Conservation (phyloP, 2,888 invertebrate genomes). For the Lithosia quadra region DNA sequence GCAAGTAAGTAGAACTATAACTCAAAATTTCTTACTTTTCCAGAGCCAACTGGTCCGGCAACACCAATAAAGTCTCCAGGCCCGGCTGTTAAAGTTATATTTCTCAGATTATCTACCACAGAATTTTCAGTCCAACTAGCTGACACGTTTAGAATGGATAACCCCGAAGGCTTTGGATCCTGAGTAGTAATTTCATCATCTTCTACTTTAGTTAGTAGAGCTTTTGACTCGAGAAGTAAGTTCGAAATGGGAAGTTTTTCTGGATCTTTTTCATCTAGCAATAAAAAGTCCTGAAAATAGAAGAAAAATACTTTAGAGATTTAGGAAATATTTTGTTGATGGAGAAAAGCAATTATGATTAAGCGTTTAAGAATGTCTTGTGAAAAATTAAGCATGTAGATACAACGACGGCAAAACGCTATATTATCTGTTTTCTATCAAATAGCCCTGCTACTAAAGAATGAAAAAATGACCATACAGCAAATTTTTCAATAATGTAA, state of each 20-base stretch:
- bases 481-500: no score
- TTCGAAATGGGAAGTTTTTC: slow-evolving; percentile 45
- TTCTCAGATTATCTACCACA: slow-evolving; percentile 83
- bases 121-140: slow-evolving; percentile 75
- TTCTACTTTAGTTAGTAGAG: slow-evolving; percentile 20
- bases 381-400: no score
- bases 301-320: background rate
- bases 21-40: slow-evolving; percentile 84
- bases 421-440: background rate
- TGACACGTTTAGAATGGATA: slow-evolving; percentile 75
- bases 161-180: slow-evolving; percentile 54
- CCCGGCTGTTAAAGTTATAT: slow-evolving; percentile 80
- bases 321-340: no score
- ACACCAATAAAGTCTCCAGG: slow-evolving; percentile 89
- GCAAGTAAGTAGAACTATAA: background rate
- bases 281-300: slow-evolving; percentile 73
- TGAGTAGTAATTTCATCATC: slow-evolving; percentile 28
- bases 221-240: slow-evolving; percentile 25
- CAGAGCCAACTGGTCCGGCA: slow-evolving; percentile 92
- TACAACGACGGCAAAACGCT: no score
- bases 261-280: slow-evolving; percentile 73
- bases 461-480: background rate
- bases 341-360: no score
- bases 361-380: no score
- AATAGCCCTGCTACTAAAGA: background rate